Evolutionary conservation across 2,797 vertebrate species (phyloP).

Genomic region (Rhodeus uyekii): DNA sequence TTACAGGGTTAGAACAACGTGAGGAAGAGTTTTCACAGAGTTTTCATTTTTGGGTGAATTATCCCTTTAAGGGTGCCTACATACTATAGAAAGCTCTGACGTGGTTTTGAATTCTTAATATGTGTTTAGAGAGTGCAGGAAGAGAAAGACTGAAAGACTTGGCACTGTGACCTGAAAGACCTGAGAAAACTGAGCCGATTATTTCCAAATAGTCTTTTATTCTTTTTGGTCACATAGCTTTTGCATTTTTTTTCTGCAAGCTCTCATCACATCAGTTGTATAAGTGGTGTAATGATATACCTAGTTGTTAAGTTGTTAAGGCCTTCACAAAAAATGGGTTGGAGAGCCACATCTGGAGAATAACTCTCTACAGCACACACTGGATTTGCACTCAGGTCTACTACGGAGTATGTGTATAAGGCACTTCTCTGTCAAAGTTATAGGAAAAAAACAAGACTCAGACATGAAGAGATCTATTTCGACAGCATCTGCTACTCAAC

Average conservation of each 20-base stretch:
- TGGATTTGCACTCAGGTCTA: slow-evolving; percentile 28
- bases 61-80: not conserved
- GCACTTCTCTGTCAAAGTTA: slow-evolving; percentile 5
- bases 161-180: not conserved
- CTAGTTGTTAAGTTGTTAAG: slow-evolving; percentile 1
- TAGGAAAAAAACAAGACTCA: not conserved
- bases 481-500: not conserved
- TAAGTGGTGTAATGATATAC: slow-evolving; percentile 14
- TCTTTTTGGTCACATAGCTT: not conserved
- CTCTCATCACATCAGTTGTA: not conserved
- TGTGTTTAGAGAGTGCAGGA: not conserved
- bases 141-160: not conserved
- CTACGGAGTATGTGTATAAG: slow-evolving; percentile 2
- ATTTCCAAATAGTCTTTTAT: not conserved
- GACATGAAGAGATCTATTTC: not conserved
- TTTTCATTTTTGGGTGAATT: not conserved
- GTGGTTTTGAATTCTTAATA: not conserved
- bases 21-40: not conserved
- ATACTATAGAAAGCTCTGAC: not conserved
- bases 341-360: slow-evolving; percentile 50
- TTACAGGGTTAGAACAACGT: not conserved
- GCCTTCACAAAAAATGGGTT: not conserved
- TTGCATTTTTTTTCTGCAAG: not conserved
- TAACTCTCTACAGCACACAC: slow-evolving; percentile 23
- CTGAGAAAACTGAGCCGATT: not conserved